These are phyloP conservation scores for Centropyge bicolor DNA, from an alignment of 2,797 vertebrate species.

Conservation along the genomic window DNA sequence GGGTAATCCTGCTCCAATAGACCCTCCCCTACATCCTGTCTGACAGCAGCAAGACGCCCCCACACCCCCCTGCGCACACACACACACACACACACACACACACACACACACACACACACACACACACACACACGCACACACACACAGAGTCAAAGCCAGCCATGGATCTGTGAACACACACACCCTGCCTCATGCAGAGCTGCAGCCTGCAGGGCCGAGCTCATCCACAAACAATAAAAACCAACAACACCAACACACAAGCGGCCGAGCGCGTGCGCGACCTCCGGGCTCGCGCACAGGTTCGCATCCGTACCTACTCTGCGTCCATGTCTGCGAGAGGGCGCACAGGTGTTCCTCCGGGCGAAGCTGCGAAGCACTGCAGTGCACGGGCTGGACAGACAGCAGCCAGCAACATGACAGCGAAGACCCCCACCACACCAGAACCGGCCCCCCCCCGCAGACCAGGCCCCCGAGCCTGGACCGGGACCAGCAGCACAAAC, in stretches of 20 bases:
- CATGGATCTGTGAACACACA: conserved; percentile 11
- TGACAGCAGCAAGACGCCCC: conserved; percentile 71
- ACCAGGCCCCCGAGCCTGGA: no score
- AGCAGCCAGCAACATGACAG: conserved; percentile 62
- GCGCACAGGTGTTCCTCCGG: conserved; percentile 81
- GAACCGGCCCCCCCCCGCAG: no score
- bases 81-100: conserved; percentile 12
- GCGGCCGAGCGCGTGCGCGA: no score
- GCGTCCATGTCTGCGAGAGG: conserved; percentile 54
- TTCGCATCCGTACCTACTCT: conserved; percentile 73
- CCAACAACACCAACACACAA: no score
- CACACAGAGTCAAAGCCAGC: conserved; percentile 23
- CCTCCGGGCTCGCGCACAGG: conserved; percentile 30
- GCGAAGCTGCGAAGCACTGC: conserved; percentile 80
- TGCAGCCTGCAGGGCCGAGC: conserved; percentile 34
- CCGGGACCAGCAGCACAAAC: no score
- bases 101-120: conserved; percentile 12
- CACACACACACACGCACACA: conserved; percentile 15
- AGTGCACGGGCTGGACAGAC: conserved; percentile 71
- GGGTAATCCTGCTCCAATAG: conserved; percentile 66
- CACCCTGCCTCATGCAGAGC: background rate
- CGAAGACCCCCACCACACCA: conserved; percentile 48
- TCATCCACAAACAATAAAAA: background rate
- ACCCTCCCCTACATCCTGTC: conserved; percentile 72
- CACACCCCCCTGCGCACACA: conserved; percentile 33